phyloP scores from a whole-genome alignment of 2,797 vertebrate genomes.

The Poliocrania exsul region DNA sequence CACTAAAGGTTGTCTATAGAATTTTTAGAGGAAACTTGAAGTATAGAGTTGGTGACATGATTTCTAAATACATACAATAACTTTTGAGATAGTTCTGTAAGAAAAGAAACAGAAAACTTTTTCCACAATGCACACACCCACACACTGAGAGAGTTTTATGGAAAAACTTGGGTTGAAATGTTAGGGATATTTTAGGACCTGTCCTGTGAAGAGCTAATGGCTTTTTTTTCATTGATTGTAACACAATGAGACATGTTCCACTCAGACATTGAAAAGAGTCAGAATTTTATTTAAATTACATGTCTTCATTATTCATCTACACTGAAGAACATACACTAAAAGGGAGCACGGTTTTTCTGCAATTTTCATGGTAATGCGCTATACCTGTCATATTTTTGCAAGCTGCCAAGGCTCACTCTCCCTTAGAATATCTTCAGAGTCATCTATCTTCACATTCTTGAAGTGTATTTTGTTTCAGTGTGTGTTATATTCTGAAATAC shows the following conservation, averaged over 20 bases:
- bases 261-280: background rate
- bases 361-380: background rate
- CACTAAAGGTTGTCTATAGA: background rate
- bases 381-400: background rate
- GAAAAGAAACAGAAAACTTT: background rate
- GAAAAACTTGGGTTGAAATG: background rate
- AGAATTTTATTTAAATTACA: constrained; percentile 17
- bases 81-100: background rate
- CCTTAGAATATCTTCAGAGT: background rate
- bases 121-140: background rate
- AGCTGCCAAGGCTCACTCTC: background rate
- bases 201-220: background rate
- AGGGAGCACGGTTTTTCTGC: background rate
- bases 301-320: background rate
- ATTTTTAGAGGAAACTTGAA: background rate
- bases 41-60: background rate
- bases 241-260: background rate
- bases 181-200: constrained; percentile 8
- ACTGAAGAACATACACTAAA: background rate
- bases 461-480: background rate
- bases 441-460: background rate
- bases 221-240: background rate
- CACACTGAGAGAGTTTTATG: background rate
- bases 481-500: background rate
- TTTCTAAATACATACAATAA: background rate